Conservation (phyloP, 2,113 vertebrate species). For the Anhinga anhinga region DNA sequence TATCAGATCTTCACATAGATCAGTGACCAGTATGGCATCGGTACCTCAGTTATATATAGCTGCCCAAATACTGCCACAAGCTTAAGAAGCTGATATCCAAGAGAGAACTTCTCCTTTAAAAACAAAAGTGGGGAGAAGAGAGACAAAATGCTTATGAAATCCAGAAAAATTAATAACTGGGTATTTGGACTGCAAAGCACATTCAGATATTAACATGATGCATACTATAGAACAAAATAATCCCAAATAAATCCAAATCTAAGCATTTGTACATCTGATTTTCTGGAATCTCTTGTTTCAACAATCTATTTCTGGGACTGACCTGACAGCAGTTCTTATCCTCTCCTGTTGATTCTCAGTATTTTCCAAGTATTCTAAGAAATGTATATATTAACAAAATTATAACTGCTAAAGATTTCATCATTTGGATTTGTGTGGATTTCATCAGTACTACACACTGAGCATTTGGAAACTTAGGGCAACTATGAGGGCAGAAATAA, state of each 20-base stretch:
- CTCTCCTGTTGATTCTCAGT: not conserved
- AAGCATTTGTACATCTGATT: not conserved
- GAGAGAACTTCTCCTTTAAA: not conserved
- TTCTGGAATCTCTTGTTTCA: not conserved
- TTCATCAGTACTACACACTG: not conserved
- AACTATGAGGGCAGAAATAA: not conserved
- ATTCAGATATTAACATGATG: not conserved
- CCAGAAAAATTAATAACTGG: not conserved
- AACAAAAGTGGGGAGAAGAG: not conserved
- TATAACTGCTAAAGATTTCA: not conserved
- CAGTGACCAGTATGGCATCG: not conserved
- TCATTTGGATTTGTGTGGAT: not conserved
- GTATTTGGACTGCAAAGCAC: not conserved
- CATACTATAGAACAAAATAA: not conserved
- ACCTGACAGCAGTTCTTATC: not conserved
- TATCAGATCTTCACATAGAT: not conserved
- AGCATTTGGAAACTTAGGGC: not conserved
- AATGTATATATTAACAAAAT: not conserved
- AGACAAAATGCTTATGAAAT: not conserved
- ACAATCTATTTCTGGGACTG: not conserved
- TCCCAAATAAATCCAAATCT: not conserved
- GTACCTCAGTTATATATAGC: not conserved
- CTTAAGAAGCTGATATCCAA: not conserved
- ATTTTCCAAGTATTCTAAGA: not conserved
- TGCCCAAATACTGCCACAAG: not conserved